phyloP scores from a whole-genome alignment of 2,888 invertebrate genomes.

The Idaea aversata region DNA sequence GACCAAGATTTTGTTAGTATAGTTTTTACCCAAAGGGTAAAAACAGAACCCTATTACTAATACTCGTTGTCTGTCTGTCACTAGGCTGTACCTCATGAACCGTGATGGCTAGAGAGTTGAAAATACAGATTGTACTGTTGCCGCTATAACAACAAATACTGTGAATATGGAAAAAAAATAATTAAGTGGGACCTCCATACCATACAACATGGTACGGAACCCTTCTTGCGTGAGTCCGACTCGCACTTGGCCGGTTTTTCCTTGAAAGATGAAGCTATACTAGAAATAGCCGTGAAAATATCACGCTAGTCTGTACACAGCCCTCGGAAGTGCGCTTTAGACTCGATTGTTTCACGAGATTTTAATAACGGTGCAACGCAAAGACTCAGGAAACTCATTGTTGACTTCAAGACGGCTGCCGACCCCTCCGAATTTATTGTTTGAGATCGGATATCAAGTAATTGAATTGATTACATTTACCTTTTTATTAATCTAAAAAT shows the following conservation, averaged over 20 bases:
- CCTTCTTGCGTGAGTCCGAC: neutral
- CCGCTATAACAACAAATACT: too few relatives aligned
- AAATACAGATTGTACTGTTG: too few relatives aligned
- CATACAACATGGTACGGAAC: neutral
- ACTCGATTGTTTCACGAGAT: constrained; percentile 79
- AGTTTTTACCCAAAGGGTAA: too few relatives aligned
- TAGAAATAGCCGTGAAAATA: constrained; percentile 4
- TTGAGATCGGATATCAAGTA: constrained; percentile 23
- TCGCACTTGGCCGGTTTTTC: neutral
- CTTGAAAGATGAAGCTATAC: constrained; percentile 1
- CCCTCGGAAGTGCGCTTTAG: constrained; percentile 75
- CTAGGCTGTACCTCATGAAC: too few relatives aligned
- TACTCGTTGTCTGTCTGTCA: too few relatives aligned
- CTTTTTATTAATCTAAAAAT: neutral
- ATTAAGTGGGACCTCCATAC: too few relatives aligned
- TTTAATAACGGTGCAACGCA: constrained; percentile 80
- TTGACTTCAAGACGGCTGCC: constrained; percentile 67
- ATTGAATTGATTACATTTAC: neutral
- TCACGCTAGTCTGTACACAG: constrained; percentile 56
- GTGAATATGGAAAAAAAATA: too few relatives aligned
- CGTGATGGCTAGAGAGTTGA: too few relatives aligned
- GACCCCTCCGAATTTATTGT: constrained; percentile 25
- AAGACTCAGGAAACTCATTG: constrained; percentile 72
- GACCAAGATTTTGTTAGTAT: too few relatives aligned
- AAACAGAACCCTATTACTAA: too few relatives aligned